Conservation (phyloP, 1,140 invertebrate genomes). For the Paraescarpia echinospica region DNA sequence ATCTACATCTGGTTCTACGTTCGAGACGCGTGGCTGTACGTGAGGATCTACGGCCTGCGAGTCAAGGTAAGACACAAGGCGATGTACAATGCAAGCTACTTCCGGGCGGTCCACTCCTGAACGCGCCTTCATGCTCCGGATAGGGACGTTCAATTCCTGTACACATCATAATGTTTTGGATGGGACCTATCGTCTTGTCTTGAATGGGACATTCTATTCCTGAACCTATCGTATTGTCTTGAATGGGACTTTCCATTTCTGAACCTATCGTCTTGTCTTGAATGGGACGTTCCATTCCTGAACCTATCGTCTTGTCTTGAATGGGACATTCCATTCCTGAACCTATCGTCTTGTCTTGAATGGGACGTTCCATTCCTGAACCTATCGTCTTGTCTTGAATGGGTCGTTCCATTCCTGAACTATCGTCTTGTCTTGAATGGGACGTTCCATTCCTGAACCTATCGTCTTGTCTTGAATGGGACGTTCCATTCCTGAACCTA, state of each 20-base stretch:
- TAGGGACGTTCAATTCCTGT: not conserved
- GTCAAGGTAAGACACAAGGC: not conserved
- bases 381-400: no score
- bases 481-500: not conserved
- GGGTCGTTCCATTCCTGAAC: not conserved
- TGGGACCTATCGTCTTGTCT: not conserved
- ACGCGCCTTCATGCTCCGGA: not conserved
- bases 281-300: not conserved
- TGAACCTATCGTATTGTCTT: no score
- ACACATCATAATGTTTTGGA: not conserved
- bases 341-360: no score
- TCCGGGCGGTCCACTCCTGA: not conserved
- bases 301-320: no score
- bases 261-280: not conserved
- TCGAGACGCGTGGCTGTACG: not conserved
- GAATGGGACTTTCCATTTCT: no score
- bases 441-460: no score
- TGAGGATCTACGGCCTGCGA: not conserved
- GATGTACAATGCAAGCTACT: not conserved
- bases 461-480: not conserved
- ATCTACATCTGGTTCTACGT: not conserved
- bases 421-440: no score
- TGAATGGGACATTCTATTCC: not conserved
- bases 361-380: no score
- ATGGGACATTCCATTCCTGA: no score